Evolutionary conservation across 1,140 invertebrate species (phyloP).

Genomic region (Tenebrio molitor): DNA sequence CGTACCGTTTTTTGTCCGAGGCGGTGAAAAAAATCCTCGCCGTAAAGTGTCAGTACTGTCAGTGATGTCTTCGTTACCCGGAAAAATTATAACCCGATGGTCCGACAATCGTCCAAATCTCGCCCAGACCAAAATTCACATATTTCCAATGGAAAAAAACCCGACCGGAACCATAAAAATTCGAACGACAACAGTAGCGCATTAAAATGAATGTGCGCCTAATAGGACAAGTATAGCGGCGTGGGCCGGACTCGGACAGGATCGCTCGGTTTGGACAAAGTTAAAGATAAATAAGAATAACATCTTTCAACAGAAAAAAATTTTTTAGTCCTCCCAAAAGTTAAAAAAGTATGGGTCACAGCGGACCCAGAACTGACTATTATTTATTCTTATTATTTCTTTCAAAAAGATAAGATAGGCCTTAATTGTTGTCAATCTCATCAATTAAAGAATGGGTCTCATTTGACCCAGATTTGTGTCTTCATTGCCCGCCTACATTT

Average conservation of each 20-base stretch:
- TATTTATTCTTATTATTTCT: too few relatives aligned
- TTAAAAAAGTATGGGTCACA: too few relatives aligned
- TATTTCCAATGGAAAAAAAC: conserved; percentile 41
- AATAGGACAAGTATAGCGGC: neutral
- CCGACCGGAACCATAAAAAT: conserved; percentile 52
- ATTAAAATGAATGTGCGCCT: conserved; percentile 50
- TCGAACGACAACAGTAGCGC: conserved; percentile 55
- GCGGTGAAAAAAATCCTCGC: conserved; percentile 41
- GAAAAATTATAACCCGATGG: conserved; percentile 50
- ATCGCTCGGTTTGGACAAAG: neutral
- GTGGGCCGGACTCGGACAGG: neutral
- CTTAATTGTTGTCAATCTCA: too few relatives aligned
- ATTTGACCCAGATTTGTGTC: too few relatives aligned
- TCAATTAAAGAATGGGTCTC: too few relatives aligned
- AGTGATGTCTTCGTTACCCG: conserved; percentile 51
- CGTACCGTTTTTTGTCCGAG: conserved; percentile 43
- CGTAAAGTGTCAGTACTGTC: conserved; percentile 51
- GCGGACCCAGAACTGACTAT: too few relatives aligned
- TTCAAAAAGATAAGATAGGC: too few relatives aligned
- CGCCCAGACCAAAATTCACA: conserved; percentile 50
- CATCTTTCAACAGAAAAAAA: too few relatives aligned
- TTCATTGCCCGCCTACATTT: too few relatives aligned
- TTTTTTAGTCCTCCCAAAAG: too few relatives aligned
- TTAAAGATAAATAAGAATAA: too few relatives aligned
- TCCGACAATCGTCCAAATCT: conserved; percentile 46